Evolutionary conservation across 2,888 invertebrate species (phyloP), one percentile per base, ranked within the genome.

Genomic region (Lottia scabra): DNA sequence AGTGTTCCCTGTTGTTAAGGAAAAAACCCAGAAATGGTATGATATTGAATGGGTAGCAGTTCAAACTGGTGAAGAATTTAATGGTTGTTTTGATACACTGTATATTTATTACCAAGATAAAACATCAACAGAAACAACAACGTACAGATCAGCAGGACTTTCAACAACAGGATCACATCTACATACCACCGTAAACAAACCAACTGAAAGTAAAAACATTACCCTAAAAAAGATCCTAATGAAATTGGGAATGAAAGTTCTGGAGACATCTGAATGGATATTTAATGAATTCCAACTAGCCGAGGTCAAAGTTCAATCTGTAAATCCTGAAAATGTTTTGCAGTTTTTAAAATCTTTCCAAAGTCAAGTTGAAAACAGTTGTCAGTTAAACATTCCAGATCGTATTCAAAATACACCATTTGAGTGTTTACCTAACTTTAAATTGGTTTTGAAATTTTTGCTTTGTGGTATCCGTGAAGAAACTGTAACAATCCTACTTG

Each of bases 231-330:
- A 30, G 1, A 38, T 75, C 26, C 44, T 75, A 38, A 66, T 63
- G 66, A 56, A 63, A 26, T 8, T 75, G 13, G 67, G 67, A 68
- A 75, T 73, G 75, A 75, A 73, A 45, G 45, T 75, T 38, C 30
- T 75, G 16, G 64, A 71, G 27, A 27, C 73, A 1, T 71, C 71
- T 19, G 43, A 67, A 13, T 16, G 23, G 19, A 48, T 75, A 48
- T 67, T 66, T 45, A 46, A 67, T 38, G 48, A 63, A 19, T 75
- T 75, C 63, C 1, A 27, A 43, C 6, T 65, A 45, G 46, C 26
- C 56, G 30, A 19, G 30, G 67, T 68, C 6, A n/a, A 67, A 10
- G 73, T 73, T 30, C 63, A 64, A 27, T 23, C 63, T 46, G 65
- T 75, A 10, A 73, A 65, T 30, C 71, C 75, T 8, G 65, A 73